Conservation (phyloP, 2,888 invertebrate genomes). For the Pseudoips prasinana region DNA sequence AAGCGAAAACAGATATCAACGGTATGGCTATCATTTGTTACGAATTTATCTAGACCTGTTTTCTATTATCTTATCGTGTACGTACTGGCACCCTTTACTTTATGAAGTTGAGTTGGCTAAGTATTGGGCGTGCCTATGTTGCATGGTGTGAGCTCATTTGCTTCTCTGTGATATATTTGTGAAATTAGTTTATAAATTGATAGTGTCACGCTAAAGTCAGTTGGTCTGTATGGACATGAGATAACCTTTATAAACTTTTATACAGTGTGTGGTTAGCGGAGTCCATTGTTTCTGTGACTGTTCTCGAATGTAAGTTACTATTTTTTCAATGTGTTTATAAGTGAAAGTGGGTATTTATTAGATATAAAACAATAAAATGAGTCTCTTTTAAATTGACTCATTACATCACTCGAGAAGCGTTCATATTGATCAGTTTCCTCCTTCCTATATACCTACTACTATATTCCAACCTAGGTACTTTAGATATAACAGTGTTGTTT, state of each 20-base stretch:
- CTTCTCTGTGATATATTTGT: slow-evolving; percentile 12
- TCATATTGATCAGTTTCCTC: too few species aligned
- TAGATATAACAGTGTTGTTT: too few species aligned
- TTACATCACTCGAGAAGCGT: too few species aligned
- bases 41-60: slow-evolving; percentile 80
- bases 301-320: slow-evolving; percentile 35
- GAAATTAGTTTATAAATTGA: slow-evolving; percentile 7
- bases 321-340: slow-evolving; percentile 8
- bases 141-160: slow-evolving; percentile 19
- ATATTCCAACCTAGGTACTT: too few species aligned
- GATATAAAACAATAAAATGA: too few species aligned
- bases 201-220: not conserved
- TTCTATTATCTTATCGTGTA: slow-evolving; percentile 74
- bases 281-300: slow-evolving; percentile 6
- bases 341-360: slow-evolving; percentile 5
- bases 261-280: slow-evolving; percentile 16
- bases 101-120: slow-evolving; percentile 54
- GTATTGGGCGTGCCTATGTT: slow-evolving; percentile 50
- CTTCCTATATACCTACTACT: too few species aligned
- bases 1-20: slow-evolving; percentile 59
- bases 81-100: slow-evolving; percentile 67
- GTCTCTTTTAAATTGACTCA: too few species aligned
- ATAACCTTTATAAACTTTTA: slow-evolving; percentile 6
- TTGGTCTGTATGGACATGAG: slow-evolving; percentile 18
- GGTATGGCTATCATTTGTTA: slow-evolving; percentile 59